Evolutionary conservation across 2,113 vertebrate species (phyloP), one percentile per base, ranked within the genome.

Genomic region (Bufo bufo): DNA sequence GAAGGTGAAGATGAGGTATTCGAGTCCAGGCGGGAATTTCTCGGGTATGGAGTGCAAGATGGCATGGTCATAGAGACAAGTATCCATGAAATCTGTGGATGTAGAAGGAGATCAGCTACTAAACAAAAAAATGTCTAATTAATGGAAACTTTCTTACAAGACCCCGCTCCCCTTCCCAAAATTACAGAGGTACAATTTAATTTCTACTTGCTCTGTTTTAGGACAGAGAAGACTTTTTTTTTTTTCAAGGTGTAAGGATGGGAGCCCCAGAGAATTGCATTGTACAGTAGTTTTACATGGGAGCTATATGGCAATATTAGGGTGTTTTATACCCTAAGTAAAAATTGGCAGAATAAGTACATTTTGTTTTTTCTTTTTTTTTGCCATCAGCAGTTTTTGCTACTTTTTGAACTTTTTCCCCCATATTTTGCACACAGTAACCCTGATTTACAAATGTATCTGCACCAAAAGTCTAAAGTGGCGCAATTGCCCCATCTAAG

Each of bases 1-100:
- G 71, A 85, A 85, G 84, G 84, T 85, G 72, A 85, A 85, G 56
- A 2, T 4, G 47, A 63, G 45, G 84, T 11, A 85, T 65, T 43
- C 49, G 54, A 52, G 84, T 45, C 74, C 47, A 49, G 45, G 33
- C 8, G 50, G 72, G 56, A 17, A 77, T 77, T 47, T 50, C 19
- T 45, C 74, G 47, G 50, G 66, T 74, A 74, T n/a, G 83, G 50
- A 52, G 65, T 3, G 47, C 61, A 69, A 3, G 13, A 56, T 14
- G 54, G 33, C 13, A 8, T 5, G 4, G 50, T 74, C 13, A 45
- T 59, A 16, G 0, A 23, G 20, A 66, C 63, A 82, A 56, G 13
- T 13, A 13, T 84, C 16, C 16, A 2, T 8, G 49, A 13, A 71
- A 52, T 54, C 82, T 16, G 52, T 3, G 65, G 47, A 16, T 43